Base-by-base conservation (phyloP, 2,797 vertebrate genomes). In the Protonibea diacanthus region DNA sequence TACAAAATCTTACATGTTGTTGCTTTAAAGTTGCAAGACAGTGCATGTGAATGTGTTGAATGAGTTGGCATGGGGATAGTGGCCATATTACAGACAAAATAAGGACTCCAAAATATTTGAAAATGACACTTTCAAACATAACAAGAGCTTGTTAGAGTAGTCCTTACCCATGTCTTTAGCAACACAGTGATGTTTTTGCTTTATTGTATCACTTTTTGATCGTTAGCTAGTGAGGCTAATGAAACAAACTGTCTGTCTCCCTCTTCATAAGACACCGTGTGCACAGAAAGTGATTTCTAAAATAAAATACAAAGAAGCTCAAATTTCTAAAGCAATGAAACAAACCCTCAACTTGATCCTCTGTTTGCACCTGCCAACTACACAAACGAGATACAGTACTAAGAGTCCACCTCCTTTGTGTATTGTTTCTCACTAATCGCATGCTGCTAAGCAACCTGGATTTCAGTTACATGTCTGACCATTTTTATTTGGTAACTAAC, bases 141-240 rank as follows among this genome's bases (percentile, higher is more conserved):
- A 33, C 25, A 40, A 18, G 44, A 23, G 44, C 14, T 71, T 2
- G 5, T 33, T 38, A 65, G 62, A 53, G 51, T 12, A 17, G 18
- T 57, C 42, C 53, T 33, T 33, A 33, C 33, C 33, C 33, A 33
- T 33, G 7, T 33, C 7, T 33, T 33, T 33, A 33, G 29, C 67
- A 57, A n/a, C 20, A 51, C 18, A 13, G 13, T 29, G 18, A 15
- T 15, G 21, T 65, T 68, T 38, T 17, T 53, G 25, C 29, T 64
- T 63, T 69, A 51, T 74, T 47, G 57, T 12, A 62, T 55, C 21
- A 20, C 63, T 63, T 63, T 63, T 7, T 63, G 44, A 69, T 6
- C 23, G 6, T 72, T 15, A 38, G 23, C 69, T 55, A 42, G 25
- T 1, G 6, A 21, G 56, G 47, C 48, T 18, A 33, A 33, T 33